Conservation (phyloP, 2,797 vertebrate species). For the Melanotaenia nigrans region DNA sequence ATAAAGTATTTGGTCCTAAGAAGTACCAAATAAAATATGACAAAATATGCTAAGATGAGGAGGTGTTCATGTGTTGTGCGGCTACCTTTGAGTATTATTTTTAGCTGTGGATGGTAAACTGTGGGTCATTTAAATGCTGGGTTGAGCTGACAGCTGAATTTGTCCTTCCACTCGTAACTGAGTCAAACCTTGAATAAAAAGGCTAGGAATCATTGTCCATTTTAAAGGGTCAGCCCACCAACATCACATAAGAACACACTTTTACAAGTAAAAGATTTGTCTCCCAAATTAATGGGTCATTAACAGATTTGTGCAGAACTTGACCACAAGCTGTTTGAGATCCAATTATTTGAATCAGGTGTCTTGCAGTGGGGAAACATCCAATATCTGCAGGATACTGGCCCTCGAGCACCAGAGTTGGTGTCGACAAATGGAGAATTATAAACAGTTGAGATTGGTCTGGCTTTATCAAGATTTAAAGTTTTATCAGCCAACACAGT, state of each 20-base stretch:
- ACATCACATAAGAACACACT: background rate
- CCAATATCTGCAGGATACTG: too few species aligned
- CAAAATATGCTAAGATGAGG: constrained; percentile 54
- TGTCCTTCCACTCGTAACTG: constrained; percentile 27
- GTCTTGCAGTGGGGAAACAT: too few species aligned
- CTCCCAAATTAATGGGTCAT: background rate
- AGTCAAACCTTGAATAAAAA: constrained; percentile 45
- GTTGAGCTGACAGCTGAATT: constrained; percentile 33
- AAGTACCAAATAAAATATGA: constrained; percentile 62
- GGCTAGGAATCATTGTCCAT: constrained; percentile 3
- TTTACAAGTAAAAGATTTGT: background rate
- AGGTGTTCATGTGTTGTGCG: constrained; percentile 15
- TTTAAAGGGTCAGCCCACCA: constrained; percentile 18
- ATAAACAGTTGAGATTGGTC: background rate
- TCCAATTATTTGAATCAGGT: too few species aligned
- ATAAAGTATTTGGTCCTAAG: constrained; percentile 59
- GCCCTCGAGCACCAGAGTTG: too few species aligned
- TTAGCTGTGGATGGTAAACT: constrained; percentile 41
- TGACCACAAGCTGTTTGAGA: too few species aligned
- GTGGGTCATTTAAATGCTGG: constrained; percentile 29
- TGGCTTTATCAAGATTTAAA: background rate
- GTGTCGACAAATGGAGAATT: background rate
- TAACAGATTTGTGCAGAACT: too few species aligned
- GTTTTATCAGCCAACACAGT: background rate
- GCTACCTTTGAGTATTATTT: constrained; percentile 24